phyloP scores from a whole-genome alignment of 2,797 vertebrate genomes.

The Epinephelus malabaricus region DNA sequence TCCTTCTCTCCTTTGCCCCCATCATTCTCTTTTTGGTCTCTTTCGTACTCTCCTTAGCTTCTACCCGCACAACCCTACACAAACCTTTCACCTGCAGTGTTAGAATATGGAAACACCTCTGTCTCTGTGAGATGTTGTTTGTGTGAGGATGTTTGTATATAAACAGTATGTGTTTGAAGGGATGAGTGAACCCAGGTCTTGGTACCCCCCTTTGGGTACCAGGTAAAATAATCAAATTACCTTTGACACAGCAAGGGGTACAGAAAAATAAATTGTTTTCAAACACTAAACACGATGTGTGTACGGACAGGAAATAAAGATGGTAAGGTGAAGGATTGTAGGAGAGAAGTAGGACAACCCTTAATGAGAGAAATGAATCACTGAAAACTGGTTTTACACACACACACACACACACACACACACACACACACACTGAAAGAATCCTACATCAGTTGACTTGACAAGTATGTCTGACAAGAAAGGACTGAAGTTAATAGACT shows the following conservation, averaged over 20 bases:
- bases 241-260: background rate
- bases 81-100: background rate
- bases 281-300: background rate
- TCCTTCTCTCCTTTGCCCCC: background rate
- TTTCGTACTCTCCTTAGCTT: background rate
- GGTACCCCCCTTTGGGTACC: too few species aligned
- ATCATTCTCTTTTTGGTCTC: background rate
- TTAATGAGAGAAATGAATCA: constrained; percentile 63
- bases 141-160: background rate
- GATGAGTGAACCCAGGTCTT: background rate
- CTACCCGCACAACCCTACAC: background rate
- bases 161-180: background rate
- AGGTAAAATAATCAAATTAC: background rate
- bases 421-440: constrained; percentile 3
- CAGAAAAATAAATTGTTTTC: background rate
- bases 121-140: background rate
- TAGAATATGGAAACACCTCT: background rate
- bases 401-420: constrained; percentile 19
- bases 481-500: constrained; percentile 38
- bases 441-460: constrained; percentile 31
- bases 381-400: constrained; percentile 32
- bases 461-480: constrained; percentile 31
- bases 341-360: constrained; percentile 52
- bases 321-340: constrained; percentile 36
- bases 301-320: constrained; percentile 21